Conservation (phyloP, 2,113 vertebrate species). For the Ivindomyrus marchei region DNA sequence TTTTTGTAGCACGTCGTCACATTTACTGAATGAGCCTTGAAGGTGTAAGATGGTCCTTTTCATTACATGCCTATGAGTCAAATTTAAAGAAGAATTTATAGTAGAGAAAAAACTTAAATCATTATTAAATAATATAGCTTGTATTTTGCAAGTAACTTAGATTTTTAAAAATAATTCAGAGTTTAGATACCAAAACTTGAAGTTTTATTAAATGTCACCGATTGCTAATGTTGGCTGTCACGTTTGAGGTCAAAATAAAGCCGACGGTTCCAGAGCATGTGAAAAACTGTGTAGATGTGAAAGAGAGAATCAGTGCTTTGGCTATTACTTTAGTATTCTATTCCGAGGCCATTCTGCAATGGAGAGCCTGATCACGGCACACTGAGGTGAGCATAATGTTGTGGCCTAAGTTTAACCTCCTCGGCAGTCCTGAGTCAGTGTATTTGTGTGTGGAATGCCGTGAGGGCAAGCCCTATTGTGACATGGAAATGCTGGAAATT, state of each 20-base stretch:
- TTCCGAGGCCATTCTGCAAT: neutral
- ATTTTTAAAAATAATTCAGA: neutral
- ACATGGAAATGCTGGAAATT: neutral
- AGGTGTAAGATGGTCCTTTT: neutral
- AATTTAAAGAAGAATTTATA: neutral
- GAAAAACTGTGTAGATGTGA: neutral
- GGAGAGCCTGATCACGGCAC: neutral
- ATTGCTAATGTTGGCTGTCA: neutral
- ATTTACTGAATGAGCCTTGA: neutral
- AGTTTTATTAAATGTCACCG: neutral
- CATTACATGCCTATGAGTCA: neutral
- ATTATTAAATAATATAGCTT: neutral
- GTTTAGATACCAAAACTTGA: neutral
- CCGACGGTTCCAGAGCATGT: neutral
- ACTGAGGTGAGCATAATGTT: neutral
- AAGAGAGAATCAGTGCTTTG: neutral
- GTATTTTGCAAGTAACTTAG: neutral
- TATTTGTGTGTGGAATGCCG: neutral
- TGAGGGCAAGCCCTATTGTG: constrained; percentile 22
- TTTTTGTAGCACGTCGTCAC: neutral
- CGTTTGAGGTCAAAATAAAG: neutral
- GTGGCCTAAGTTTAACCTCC: neutral
- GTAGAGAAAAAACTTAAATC: neutral
- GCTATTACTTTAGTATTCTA: neutral
- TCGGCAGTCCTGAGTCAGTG: neutral